phyloP scores from a whole-genome alignment of 2,888 invertebrate genomes.

The Glaucopsyche alexis region DNA sequence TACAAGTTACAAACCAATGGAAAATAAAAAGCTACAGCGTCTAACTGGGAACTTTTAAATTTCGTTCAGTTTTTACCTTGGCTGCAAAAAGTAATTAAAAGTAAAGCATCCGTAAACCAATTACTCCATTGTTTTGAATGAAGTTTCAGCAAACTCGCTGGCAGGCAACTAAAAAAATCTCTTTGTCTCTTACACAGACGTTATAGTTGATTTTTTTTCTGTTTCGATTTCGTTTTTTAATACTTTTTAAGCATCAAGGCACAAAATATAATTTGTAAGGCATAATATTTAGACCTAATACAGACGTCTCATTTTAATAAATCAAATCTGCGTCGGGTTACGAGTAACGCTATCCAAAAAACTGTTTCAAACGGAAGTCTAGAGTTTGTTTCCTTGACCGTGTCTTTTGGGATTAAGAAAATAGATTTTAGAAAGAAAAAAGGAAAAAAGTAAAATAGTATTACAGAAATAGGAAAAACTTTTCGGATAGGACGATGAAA shows the following conservation, averaged over 20 bases:
- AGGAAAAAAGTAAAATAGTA: neutral
- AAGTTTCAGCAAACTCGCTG: neutral
- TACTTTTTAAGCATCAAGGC: no score
- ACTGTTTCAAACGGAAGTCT: neutral
- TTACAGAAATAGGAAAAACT: slow-evolving; percentile 10
- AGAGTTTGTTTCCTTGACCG: neutral
- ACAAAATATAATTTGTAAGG: no score
- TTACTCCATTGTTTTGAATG: slow-evolving; percentile 7
- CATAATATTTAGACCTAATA: no score
- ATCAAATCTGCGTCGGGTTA: neutral
- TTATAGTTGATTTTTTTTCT: neutral
- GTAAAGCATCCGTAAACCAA: slow-evolving; percentile 20
- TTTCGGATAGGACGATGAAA: slow-evolving; percentile 9
- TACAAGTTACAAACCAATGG: neutral
- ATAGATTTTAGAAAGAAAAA: slow-evolving; percentile 11
- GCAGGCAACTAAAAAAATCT: neutral
- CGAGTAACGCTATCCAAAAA: neutral
- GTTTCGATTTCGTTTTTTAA: no score
- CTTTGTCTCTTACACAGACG: neutral
- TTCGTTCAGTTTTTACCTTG: neutral
- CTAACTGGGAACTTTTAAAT: neutral
- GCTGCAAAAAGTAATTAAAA: slow-evolving; percentile 10
- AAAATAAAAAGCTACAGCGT: neutral
- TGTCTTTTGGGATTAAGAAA: slow-evolving; percentile 24
- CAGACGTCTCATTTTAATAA: neutral